Conservation (phyloP, 2,113 vertebrate genomes). For the Scalopus aquaticus region DNA sequence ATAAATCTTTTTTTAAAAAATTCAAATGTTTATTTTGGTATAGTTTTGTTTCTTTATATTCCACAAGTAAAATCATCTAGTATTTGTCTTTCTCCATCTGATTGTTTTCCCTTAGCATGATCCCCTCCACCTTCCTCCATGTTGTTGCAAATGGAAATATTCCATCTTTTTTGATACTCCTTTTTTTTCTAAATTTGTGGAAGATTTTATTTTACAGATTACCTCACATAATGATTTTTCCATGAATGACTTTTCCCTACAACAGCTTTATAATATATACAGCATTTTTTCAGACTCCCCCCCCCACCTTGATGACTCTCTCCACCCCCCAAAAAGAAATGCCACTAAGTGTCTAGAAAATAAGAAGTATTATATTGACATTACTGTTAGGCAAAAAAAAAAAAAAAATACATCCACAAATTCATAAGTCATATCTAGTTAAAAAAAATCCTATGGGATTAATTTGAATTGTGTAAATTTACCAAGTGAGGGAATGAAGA, state of each 20-base stretch:
- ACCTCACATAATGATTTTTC: not conserved
- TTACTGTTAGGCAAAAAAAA: not conserved
- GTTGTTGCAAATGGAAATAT: not conserved
- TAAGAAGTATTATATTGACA: not conserved
- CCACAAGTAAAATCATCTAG: no score
- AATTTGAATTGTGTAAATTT: not conserved
- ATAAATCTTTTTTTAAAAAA: no score
- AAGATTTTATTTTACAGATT: not conserved
- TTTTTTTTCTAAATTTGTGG: not conserved
- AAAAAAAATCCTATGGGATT: not conserved
- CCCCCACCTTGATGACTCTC: not conserved
- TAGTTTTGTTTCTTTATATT: no score
- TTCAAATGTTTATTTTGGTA: no score
- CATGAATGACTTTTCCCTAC: not conserved
- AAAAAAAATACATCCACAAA: not conserved
- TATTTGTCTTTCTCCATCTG: no score
- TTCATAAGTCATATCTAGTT: not conserved
- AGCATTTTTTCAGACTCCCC: not conserved
- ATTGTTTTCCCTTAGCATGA: no score
- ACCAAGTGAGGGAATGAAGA: not conserved
- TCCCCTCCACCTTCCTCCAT: no score
- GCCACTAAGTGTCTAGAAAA: not conserved
- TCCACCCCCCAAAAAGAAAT: not conserved
- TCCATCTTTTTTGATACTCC: not conserved
- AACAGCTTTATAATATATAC: not conserved